Percentiles rank a stretch among this genome's conserved stretches.
phyloP scores from a whole-genome alignment of 2,888 invertebrate genomes.

The Seladonia tumulorum region DNA sequence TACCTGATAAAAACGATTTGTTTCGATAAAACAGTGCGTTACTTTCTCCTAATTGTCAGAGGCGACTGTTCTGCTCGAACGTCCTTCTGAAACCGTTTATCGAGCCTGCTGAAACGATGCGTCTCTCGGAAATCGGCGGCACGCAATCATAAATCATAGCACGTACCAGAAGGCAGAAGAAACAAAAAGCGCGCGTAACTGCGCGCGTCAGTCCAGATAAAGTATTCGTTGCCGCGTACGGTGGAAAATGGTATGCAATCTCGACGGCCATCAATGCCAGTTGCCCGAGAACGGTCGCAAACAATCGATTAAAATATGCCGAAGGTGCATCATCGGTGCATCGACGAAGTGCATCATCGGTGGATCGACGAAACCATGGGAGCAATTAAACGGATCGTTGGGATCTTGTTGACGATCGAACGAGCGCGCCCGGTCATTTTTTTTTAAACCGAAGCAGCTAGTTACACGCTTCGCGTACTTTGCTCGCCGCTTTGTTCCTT shows the following conservation, averaged over 20 bases:
- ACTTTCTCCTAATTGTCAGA: slow-evolving; percentile 22
- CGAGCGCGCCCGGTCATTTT: slow-evolving; percentile 36
- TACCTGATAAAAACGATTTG: neutral
- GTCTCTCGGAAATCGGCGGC: neutral
- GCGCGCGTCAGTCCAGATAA: slow-evolving; percentile 43
- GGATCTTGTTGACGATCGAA: slow-evolving; percentile 45
- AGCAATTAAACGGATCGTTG: slow-evolving; percentile 39
- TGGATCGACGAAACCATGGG: neutral
- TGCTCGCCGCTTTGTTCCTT: slow-evolving; percentile 61
- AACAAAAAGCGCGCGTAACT: slow-evolving; percentile 39
- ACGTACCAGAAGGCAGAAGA: slow-evolving; percentile 18
- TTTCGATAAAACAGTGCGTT: neutral
- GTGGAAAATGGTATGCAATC: neutral
- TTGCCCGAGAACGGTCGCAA: neutral
- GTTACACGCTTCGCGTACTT: slow-evolving; percentile 57
- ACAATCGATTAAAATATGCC: neutral
- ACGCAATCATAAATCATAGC: slow-evolving; percentile 50
- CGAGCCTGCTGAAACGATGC: slow-evolving; percentile 16
- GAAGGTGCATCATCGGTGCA: neutral
- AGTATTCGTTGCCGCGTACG: slow-evolving; percentile 8
- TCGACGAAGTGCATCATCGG: neutral
- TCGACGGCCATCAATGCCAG: neutral
- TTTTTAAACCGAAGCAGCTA: slow-evolving; percentile 30
- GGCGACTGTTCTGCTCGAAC: neutral
- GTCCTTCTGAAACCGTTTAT: slow-evolving; percentile 31